These are phyloP conservation scores for Heloderma charlesbogerti DNA, from an alignment of 2,113 vertebrate species.

Conservation along the genomic window DNA sequence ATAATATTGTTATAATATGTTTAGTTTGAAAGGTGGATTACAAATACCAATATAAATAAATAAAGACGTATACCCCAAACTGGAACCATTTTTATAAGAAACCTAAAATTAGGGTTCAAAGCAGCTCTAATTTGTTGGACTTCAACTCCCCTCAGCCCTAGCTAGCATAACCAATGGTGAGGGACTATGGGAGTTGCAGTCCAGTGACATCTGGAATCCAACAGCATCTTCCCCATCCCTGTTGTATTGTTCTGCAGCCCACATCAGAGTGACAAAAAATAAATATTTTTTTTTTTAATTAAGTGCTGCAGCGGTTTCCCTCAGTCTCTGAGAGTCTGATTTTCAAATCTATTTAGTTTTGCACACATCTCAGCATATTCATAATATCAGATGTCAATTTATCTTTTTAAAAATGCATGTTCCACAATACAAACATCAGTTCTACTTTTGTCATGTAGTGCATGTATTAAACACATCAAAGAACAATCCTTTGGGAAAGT, in stretches of 20 bases:
- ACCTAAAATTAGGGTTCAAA: neutral
- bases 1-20: no score
- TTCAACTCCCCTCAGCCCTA: no score
- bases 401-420: slow-evolving; percentile 18
- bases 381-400: neutral
- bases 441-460: slow-evolving; percentile 10
- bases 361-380: slow-evolving; percentile 1
- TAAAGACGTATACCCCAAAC: neutral
- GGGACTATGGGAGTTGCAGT: no score
- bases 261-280: no score
- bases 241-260: no score
- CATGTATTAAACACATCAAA: slow-evolving; percentile 66
- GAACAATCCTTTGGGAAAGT: slow-evolving; percentile 70
- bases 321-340: neutral
- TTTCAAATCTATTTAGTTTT: slow-evolving; percentile 32
- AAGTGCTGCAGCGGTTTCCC: slow-evolving; percentile 9
- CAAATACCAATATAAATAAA: no score
- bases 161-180: no score
- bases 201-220: no score
- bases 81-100: neutral
- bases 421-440: slow-evolving; percentile 28
- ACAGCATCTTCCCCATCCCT: no score
- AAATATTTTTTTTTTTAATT: no score
- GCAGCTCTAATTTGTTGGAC: neutral
- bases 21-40: no score